Conservation (phyloP, 2,888 invertebrate species). For the Scaptomyza reducta region DNA sequence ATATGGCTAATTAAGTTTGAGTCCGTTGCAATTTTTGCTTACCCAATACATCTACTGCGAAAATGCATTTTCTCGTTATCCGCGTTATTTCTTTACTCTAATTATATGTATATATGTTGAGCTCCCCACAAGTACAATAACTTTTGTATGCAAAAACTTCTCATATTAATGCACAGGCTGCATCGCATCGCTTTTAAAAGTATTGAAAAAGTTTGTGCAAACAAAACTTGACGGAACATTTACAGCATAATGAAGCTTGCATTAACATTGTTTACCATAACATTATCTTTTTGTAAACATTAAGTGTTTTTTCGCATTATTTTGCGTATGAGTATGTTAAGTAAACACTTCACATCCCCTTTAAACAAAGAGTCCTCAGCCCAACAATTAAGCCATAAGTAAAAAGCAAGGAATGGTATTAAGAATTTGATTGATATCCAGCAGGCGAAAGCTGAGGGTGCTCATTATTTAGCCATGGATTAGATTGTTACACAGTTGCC, state of each 20-base stretch:
- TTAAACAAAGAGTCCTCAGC: not conserved
- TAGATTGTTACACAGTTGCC: slow-evolving; percentile 40
- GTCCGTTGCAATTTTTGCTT: not conserved
- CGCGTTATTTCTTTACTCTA: too few relatives aligned
- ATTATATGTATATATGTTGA: too few relatives aligned
- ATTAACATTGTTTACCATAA: not conserved
- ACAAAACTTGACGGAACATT: slow-evolving; percentile 2
- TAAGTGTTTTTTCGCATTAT: slow-evolving; percentile 6
- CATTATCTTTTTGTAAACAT: not conserved
- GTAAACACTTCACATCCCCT: not conserved
- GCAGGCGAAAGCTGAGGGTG: slow-evolving; percentile 16
- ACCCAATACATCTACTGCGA: too few relatives aligned
- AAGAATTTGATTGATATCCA: slow-evolving; percentile 66
- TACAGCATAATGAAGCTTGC: slow-evolving; percentile 4
- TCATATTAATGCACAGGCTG: not conserved
- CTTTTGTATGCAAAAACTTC: not conserved
- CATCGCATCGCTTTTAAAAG: slow-evolving; percentile 4
- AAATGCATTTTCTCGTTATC: too few relatives aligned
- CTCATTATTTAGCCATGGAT: slow-evolving; percentile 44
- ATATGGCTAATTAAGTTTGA: not conserved
- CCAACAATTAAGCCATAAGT: not conserved
- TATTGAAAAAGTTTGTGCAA: slow-evolving; percentile 29
- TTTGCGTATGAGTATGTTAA: not conserved
- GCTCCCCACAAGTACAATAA: not conserved
- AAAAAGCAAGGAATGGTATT: slow-evolving; percentile 33